Percentiles rank a stretch among this genome's conserved stretches.
phyloP scores from a whole-genome alignment of 2,797 vertebrate genomes.

The Pangasius macronema region DNA sequence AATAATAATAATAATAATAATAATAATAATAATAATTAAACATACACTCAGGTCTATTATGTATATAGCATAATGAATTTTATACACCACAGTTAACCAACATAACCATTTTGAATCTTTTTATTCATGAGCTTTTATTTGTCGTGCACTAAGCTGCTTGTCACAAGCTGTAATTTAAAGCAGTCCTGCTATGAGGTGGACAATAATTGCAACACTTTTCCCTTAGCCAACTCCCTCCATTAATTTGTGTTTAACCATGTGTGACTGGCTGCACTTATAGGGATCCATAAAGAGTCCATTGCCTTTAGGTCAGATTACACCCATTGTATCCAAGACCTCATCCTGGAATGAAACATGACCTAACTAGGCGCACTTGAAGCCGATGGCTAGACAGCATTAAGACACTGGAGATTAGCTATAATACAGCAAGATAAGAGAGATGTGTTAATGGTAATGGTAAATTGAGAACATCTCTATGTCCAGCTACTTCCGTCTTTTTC shows the following conservation, averaged over 20 bases:
- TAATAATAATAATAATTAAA: neutral
- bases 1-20: neutral
- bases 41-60: neutral
- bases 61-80: neutral
- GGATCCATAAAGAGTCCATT: constrained; percentile 35
- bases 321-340: constrained; percentile 46
- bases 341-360: constrained; percentile 58
- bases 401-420: constrained; percentile 60
- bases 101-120: neutral
- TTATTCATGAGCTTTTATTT: constrained; percentile 27
- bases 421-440: constrained; percentile 67
- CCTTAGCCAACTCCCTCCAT: constrained; percentile 20
- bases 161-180: constrained; percentile 39
- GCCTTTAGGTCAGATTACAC: constrained; percentile 59
- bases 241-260: constrained; percentile 43
- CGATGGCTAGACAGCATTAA: constrained; percentile 34
- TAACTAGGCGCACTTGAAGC: constrained; percentile 60
- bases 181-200: constrained; percentile 19
- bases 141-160: constrained; percentile 1
- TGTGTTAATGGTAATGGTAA: constrained; percentile 46
- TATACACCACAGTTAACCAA: neutral
- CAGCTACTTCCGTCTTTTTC: neutral
- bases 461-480: constrained; percentile 25
- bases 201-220: constrained; percentile 42
- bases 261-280: constrained; percentile 33